These are phyloP conservation scores for Drosophila anomelani DNA, from an alignment of 2,888 invertebrate species.

Conservation along the genomic window DNA sequence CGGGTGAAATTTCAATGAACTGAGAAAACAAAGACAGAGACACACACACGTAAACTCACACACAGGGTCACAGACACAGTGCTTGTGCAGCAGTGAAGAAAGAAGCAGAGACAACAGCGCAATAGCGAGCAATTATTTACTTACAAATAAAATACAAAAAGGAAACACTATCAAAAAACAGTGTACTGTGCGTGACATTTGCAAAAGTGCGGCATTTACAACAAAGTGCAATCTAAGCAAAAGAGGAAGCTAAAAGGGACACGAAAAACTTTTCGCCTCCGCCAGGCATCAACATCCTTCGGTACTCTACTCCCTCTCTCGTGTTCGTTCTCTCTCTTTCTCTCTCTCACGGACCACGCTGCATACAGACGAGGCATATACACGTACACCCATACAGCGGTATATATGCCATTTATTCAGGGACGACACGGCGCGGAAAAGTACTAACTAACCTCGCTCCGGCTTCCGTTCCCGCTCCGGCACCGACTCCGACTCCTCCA, in stretches of 20 bases:
- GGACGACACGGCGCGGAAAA: slow-evolving; percentile 75
- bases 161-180: slow-evolving; percentile 51
- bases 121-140: slow-evolving; percentile 79
- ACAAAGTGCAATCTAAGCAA: slow-evolving; percentile 23
- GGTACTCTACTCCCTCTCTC: slow-evolving; percentile 70
- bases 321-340: slow-evolving; percentile 55
- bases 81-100: slow-evolving; percentile 65
- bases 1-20: slow-evolving; percentile 83
- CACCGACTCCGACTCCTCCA: slow-evolving; percentile 12
- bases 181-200: slow-evolving; percentile 31
- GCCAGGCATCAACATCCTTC: slow-evolving; percentile 61
- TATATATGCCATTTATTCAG: slow-evolving; percentile 67
- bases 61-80: slow-evolving; percentile 58
- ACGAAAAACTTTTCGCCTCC: slow-evolving; percentile 48
- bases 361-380: slow-evolving; percentile 59
- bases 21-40: slow-evolving; percentile 81
- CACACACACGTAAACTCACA: slow-evolving; percentile 69
- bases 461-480: slow-evolving; percentile 57
- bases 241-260: slow-evolving; percentile 32
- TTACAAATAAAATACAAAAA: slow-evolving; percentile 63
- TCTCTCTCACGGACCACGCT: slow-evolving; percentile 58
- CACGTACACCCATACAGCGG: slow-evolving; percentile 38
- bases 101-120: slow-evolving; percentile 77
- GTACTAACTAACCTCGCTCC: slow-evolving; percentile 69
- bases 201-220: slow-evolving; percentile 35